Conservation (phyloP, 2,797 vertebrate genomes). For the Lepus townsendii region DNA sequence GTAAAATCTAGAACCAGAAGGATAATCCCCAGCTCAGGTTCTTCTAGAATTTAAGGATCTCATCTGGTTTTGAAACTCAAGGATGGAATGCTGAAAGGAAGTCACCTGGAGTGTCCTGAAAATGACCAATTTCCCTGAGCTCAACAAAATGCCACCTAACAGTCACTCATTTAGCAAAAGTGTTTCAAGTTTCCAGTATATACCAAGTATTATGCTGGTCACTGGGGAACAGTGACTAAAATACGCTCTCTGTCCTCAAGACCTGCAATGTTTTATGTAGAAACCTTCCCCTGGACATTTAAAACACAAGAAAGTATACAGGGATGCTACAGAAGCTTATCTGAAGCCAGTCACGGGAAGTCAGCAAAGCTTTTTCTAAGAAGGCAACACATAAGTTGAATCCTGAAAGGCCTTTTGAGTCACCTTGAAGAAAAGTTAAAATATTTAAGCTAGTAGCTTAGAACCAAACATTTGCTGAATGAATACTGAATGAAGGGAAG, state of each 20-base stretch:
- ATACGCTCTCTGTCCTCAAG: background rate
- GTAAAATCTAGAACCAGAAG: background rate
- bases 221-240: background rate
- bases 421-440: background rate
- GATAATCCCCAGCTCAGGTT: background rate
- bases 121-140: background rate
- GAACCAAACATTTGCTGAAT: background rate
- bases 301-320: background rate
- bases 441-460: background rate
- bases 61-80: background rate
- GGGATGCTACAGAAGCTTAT: background rate
- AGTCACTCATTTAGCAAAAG: background rate
- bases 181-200: background rate
- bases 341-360: background rate
- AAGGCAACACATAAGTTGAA: background rate
- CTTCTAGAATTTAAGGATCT: constrained; percentile 19
- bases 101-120: background rate
- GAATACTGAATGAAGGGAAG: background rate
- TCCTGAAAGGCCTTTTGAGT: background rate
- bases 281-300: background rate
- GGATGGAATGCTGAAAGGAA: background rate
- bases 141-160: background rate
- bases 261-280: background rate
- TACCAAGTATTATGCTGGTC: background rate
- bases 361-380: background rate